Conservation (phyloP, 2,797 vertebrate genomes). For the Podarcis siculus region DNA sequence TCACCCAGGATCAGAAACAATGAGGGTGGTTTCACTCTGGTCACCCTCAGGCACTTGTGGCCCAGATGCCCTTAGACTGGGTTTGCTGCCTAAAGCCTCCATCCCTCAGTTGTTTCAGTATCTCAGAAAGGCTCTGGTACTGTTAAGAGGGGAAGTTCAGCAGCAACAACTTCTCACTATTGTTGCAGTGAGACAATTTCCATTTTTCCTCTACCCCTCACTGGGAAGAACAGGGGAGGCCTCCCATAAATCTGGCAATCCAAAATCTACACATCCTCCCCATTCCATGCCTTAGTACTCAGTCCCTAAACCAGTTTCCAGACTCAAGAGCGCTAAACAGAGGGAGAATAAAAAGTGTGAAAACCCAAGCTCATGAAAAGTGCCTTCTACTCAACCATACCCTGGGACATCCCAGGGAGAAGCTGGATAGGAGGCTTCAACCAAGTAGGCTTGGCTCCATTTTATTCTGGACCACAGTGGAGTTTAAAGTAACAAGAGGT, state of each 20-base stretch:
- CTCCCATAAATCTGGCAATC: not conserved
- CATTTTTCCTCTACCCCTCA: not conserved
- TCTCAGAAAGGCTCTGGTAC: too few species aligned
- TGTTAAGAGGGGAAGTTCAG: not conserved
- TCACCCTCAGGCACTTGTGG: not conserved
- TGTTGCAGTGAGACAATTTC: not conserved
- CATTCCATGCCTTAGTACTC: not conserved
- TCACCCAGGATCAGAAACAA: not conserved
- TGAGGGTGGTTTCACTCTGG: not conserved
- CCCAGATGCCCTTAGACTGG: not conserved
- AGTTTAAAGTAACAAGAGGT: not conserved
- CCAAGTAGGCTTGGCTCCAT: not conserved
- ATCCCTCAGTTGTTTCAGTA: not conserved
- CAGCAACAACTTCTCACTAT: not conserved
- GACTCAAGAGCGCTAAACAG: not conserved
- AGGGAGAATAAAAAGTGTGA: not conserved
- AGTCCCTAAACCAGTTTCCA: not conserved
- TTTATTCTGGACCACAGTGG: not conserved
- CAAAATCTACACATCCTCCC: not conserved
- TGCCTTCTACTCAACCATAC: not conserved
- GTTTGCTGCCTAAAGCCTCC: not conserved
- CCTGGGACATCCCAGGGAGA: too few species aligned
- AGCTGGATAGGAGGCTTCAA: not conserved
- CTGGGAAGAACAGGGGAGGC: not conserved
- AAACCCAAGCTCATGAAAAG: not conserved